A percentile compares a stretch with the other conserved stretches of the same genome.
phyloP scores from a whole-genome alignment of 2,888 invertebrate genomes.

The Agrochola litura region DNA sequence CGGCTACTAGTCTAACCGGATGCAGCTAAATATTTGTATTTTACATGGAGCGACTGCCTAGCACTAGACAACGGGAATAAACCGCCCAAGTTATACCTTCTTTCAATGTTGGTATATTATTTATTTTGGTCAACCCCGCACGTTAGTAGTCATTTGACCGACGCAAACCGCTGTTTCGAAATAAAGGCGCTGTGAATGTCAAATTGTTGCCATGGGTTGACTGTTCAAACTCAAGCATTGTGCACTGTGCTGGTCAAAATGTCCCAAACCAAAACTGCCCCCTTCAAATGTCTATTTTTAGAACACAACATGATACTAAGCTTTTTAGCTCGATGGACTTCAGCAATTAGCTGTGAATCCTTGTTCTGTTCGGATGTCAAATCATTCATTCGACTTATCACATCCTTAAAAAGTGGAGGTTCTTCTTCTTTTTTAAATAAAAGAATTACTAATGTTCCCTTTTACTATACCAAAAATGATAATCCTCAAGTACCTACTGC shows the following conservation, averaged over 20 bases:
- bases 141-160: neutral
- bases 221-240: neutral
- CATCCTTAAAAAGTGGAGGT: neutral
- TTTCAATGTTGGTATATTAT: neutral
- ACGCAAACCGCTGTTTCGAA: neutral
- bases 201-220: neutral
- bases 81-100: neutral
- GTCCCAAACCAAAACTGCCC: neutral
- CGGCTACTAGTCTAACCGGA: neutral
- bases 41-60: neutral
- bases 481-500: too few relatives aligned
- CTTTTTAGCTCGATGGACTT: neutral
- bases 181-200: neutral
- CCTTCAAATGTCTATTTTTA: neutral
- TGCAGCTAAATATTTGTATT: neutral
- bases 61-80: neutral
- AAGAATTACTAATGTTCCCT: conserved; percentile 40
- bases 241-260: neutral
- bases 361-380: neutral
- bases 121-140: neutral
- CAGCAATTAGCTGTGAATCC: neutral
- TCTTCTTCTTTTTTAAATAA: conserved; percentile 51
- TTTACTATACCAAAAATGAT: neutral
- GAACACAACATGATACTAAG: neutral
- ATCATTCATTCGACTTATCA: neutral